These are phyloP conservation scores for Kryptolebias marmoratus DNA, from an alignment of 2,113 vertebrate genomes.

Conservation along the genomic window DNA sequence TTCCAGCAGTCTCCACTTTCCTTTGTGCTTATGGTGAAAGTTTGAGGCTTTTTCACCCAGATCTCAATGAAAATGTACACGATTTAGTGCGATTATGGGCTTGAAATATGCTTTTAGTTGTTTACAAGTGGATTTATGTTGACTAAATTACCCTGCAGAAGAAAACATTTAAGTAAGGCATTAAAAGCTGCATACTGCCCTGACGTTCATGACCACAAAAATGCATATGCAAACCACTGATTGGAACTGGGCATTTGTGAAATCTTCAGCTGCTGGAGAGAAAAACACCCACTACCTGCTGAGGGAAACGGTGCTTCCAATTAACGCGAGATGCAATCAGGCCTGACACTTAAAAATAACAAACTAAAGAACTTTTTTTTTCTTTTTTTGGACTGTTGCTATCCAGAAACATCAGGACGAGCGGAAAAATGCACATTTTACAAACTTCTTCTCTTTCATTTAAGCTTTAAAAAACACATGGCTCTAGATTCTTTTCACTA, in stretches of 20 bases:
- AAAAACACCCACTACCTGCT: slow-evolving; percentile 16
- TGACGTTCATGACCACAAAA: background rate
- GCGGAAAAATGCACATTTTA: slow-evolving; percentile 17
- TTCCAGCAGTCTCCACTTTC: too few relatives aligned
- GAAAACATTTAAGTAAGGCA: background rate
- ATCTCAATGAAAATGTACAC: too few relatives aligned
- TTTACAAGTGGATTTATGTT: background rate
- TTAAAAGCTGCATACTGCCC: background rate
- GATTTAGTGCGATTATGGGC: too few relatives aligned
- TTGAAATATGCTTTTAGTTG: too few relatives aligned
- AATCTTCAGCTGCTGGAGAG: slow-evolving; percentile 14
- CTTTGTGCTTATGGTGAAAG: too few relatives aligned
- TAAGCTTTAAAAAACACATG: background rate
- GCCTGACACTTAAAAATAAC: slow-evolving; percentile 31
- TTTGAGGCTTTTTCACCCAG: too few relatives aligned
- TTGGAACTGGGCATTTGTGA: background rate
- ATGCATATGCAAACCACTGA: background rate
- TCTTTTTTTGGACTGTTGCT: background rate
- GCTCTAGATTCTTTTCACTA: background rate
- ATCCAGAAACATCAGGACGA: background rate
- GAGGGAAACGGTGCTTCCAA: slow-evolving; percentile 43
- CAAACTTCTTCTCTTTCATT: background rate
- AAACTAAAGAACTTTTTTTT: background rate
- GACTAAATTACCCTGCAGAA: background rate
- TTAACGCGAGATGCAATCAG: slow-evolving; percentile 47